These are phyloP conservation scores for Pygathrix nemaeus DNA, from an alignment of 2,113 vertebrate genomes.

Conservation along the genomic window DNA sequence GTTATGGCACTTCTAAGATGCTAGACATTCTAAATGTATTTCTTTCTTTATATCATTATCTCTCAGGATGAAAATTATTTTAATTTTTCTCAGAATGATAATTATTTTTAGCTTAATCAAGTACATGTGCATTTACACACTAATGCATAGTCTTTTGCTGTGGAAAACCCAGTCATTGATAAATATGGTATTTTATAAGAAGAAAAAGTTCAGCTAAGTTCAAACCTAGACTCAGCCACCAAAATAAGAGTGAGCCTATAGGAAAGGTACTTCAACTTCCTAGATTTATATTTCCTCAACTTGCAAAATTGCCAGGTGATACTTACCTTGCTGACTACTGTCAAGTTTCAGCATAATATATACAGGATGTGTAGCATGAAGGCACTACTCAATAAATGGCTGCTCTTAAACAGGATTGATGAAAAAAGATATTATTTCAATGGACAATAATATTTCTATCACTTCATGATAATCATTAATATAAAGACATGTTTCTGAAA, in stretches of 20 bases:
- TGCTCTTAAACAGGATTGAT: background rate
- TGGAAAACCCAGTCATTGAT: background rate
- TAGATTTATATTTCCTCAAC: background rate
- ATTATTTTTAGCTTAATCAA: background rate
- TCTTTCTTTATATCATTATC: background rate
- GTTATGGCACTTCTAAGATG: background rate
- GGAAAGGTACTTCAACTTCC: background rate
- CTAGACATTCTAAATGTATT: background rate
- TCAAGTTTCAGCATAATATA: background rate
- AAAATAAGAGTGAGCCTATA: background rate
- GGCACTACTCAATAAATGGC: background rate
- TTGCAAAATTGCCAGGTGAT: background rate
- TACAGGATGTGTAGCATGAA: background rate
- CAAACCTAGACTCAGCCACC: background rate
- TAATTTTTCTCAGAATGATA: background rate
- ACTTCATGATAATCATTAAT: background rate
- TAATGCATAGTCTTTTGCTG: background rate
- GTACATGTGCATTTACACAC: background rate
- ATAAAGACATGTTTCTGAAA: conserved; percentile 22
- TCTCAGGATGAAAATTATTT: background rate
- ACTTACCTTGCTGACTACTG: background rate
- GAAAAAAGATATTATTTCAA: background rate
- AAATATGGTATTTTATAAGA: background rate
- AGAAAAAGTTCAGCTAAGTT: background rate
- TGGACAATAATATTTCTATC: background rate